Conservation (phyloP, 2,888 invertebrate genomes). For the Listrodromus nycthemerus region DNA sequence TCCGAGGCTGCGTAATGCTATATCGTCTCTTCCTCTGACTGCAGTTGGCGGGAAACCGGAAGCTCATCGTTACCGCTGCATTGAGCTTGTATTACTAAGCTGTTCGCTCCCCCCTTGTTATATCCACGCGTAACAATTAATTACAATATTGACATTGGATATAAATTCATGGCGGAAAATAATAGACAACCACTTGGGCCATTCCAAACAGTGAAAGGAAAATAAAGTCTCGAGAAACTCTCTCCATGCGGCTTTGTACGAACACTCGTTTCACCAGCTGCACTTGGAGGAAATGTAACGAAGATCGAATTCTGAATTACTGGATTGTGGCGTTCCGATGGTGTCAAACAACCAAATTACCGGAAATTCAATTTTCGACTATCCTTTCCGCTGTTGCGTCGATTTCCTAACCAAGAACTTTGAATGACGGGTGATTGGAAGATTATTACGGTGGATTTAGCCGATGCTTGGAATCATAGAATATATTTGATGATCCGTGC, state of each 20-base stretch:
- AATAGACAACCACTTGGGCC: too few relatives aligned
- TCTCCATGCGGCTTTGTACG: slow-evolving; percentile 1
- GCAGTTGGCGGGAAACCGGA: background rate
- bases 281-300: too few relatives aligned
- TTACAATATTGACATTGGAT: background rate
- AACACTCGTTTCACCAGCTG: too few relatives aligned
- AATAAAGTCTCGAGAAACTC: slow-evolving; percentile 13
- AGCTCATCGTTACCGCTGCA: background rate
- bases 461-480: background rate
- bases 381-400: slow-evolving; percentile 9
- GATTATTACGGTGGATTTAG: background rate
- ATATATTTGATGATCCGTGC: background rate
- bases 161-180: background rate
- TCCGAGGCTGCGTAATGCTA: background rate
- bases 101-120: background rate
- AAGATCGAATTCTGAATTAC: too few relatives aligned
- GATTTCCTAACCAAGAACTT: too few relatives aligned
- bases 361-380: slow-evolving; percentile 5
- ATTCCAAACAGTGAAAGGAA: background rate
- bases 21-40: background rate
- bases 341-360: background rate
- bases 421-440: background rate
- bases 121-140: background rate
- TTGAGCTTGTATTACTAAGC: background rate
- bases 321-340: background rate